Base-by-base conservation (phyloP, 1,140 invertebrate genomes). In the Anastatus disparis region DNA sequence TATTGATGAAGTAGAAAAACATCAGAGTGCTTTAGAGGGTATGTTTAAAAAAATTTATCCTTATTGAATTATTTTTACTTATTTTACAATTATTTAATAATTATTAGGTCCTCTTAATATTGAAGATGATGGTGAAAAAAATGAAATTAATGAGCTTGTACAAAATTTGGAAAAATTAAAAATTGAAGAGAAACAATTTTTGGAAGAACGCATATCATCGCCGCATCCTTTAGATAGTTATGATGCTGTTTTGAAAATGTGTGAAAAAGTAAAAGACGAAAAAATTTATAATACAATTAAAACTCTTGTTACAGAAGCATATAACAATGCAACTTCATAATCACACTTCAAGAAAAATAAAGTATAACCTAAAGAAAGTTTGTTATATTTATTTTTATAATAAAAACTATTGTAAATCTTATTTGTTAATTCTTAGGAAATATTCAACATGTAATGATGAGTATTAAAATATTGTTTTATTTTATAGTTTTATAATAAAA, bases 151-250 rank as follows among this genome's bases (percentile, higher is more conserved):
- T 78, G n/a, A n/a, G n/a, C n/a, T n/a, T n/a, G n/a, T n/a, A 9
- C 66, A 83, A 24, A 62, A 67, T 55, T 58, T 86, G 2, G 72
- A 81, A 29, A 15, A 68, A 20, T 68, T 81, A 42, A 79, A 81
- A 68, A 35, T 22, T 2, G 70, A 78, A 6, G 78, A 77, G 52
- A 77, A 77, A 31, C 66, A 79, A 24, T 79, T 84, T 59, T 48
- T 75, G 2, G 75, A 81, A 10, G 61, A 79, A 24, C 42, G 79
- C 24, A 64, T 82, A 27, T 76, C 70, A 29, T 68, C 75, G 1
- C 84, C 84, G 24, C 78, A 78, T 74, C 83, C 83, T 12, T 65
- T 79, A 15, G 61, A 80, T 2, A 71, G 74, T 71, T 82, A 81
- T 48, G 69, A 72, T 1, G 75, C 70, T 27, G 77, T 79, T 13